phyloP scores from a whole-genome alignment of 1,140 invertebrate species.

The Halictus rubicundus region DNA sequence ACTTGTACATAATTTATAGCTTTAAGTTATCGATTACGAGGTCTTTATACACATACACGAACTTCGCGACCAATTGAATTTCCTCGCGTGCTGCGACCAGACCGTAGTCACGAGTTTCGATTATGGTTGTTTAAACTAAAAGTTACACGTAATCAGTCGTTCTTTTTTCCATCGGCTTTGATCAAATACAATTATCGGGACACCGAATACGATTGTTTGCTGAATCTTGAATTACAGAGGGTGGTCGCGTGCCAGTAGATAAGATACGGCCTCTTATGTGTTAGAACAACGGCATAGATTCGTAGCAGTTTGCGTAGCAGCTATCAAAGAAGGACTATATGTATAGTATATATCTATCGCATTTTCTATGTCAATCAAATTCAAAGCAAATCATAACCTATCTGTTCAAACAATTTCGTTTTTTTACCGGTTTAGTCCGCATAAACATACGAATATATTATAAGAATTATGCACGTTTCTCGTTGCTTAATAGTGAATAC shows the following conservation, averaged over 20 bases:
- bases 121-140: conserved; percentile 18
- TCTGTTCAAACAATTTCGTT: no score
- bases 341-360: not conserved
- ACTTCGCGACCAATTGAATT: conserved; percentile 16
- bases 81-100: not conserved
- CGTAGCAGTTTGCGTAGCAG: not conserved
- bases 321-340: no score
- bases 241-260: conserved; percentile 37
- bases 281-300: conserved; percentile 42
- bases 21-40: not conserved
- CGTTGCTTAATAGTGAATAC: no score
- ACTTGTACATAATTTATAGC: no score
- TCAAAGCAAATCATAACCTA: not conserved
- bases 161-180: conserved; percentile 3
- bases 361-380: not conserved
- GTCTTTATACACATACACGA: not conserved
- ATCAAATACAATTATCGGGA: conserved; percentile 59
- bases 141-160: conserved; percentile 31
- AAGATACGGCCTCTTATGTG: conserved; percentile 30
- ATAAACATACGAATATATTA: no score
- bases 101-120: not conserved
- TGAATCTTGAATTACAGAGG: conserved; percentile 18
- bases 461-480: no score
- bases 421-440: not conserved
- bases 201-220: conserved; percentile 36